Conservation (phyloP, 2,113 vertebrate species). For the Meleagris gallopavo region DNA sequence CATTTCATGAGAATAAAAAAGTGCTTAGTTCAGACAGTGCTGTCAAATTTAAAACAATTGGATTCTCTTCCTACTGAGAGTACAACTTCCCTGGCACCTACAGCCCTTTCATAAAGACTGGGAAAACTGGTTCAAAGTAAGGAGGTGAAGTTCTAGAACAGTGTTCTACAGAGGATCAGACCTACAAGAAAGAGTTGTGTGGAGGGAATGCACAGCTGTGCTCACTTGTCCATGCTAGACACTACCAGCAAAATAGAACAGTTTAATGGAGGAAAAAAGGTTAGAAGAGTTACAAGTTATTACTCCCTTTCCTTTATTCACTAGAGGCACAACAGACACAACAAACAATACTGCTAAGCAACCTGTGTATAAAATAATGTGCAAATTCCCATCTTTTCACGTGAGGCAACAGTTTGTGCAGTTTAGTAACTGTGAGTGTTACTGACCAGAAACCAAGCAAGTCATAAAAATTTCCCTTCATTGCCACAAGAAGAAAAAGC, state of each 20-base stretch:
- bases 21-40: not conserved
- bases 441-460: not conserved
- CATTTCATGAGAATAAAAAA: too few species aligned
- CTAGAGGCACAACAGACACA: not conserved
- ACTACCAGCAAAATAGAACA: not conserved
- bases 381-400: rapidly evolving
- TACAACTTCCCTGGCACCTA: not conserved
- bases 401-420: not conserved
- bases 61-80: not conserved
- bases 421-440: not conserved
- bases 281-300: not conserved
- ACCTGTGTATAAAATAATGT: not conserved
- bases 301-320: not conserved
- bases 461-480: not conserved
- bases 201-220: not conserved
- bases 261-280: not conserved
- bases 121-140: not conserved
- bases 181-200: not conserved
- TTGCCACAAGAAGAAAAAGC: not conserved
- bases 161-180: not conserved
- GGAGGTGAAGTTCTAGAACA: not conserved
- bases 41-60: not conserved
- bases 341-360: not conserved
- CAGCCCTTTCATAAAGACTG: not conserved
- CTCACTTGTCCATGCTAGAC: rapidly evolving